A percentile compares a stretch with the other conserved stretches of the same genome.
Evolutionary conservation across 2,113 vertebrate species (phyloP).

Genomic region (Cichladusa arquata): DNA sequence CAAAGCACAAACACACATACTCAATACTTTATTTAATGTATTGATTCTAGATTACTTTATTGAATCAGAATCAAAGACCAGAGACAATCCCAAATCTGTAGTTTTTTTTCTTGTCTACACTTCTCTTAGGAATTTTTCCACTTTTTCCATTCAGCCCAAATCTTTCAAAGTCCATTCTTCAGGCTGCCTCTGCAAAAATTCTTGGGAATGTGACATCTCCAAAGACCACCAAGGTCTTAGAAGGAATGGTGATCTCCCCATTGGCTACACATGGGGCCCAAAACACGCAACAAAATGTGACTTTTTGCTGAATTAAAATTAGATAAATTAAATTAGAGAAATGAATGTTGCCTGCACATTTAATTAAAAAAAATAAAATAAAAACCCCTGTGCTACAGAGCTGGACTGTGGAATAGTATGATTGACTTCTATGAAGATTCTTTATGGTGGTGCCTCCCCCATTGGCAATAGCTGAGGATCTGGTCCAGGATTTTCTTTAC

Average conservation of each 20-base stretch:
- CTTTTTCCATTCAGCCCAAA: neutral
- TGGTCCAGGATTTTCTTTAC: neutral
- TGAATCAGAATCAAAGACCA: neutral
- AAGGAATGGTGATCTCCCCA: neutral
- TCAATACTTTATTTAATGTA: neutral
- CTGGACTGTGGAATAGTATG: neutral
- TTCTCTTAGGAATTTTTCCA: neutral
- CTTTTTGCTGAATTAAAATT: neutral
- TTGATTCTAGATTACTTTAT: neutral
- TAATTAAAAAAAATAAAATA: neutral
- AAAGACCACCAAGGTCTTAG: neutral
- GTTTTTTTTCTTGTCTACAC: neutral
- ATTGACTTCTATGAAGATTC: neutral
- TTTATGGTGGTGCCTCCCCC: neutral
- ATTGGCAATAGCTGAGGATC: neutral
- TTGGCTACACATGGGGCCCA: neutral
- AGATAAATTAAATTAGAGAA: neutral
- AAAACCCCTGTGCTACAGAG: neutral
- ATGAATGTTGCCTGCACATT: fast-evolving
- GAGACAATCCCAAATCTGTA: neutral
- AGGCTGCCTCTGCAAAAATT: neutral
- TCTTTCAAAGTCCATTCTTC: neutral
- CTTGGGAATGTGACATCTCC: neutral
- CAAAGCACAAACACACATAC: fast-evolving
- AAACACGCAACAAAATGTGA: neutral